Conservation (phyloP, 1,140 invertebrate species). For the Drosophila malerkotliana region DNA sequence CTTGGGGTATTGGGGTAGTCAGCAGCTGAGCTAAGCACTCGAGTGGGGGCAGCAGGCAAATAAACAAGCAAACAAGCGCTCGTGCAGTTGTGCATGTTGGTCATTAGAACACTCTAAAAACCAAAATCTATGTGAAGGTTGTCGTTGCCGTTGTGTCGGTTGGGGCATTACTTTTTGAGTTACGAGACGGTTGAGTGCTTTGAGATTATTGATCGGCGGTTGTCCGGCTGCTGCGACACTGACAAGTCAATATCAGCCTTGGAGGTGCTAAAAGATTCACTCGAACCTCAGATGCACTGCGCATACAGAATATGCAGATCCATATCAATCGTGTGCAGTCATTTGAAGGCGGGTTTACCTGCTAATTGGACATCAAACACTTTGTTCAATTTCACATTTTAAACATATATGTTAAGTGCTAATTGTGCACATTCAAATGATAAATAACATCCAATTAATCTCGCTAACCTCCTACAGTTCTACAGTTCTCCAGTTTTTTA, state of each 20-base stretch:
- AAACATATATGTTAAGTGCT: constrained; percentile 29
- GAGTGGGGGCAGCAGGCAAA: constrained; percentile 15
- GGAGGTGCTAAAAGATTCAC: constrained; percentile 38
- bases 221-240: constrained; percentile 23
- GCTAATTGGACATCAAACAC: constrained; percentile 46
- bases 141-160: neutral
- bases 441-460: constrained; percentile 42
- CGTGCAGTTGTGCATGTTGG: constrained; percentile 38
- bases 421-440: constrained; percentile 49
- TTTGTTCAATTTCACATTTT: constrained; percentile 44
- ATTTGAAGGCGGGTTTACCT: constrained; percentile 18
- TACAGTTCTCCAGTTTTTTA: constrained; percentile 14
- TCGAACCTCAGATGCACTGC: constrained; percentile 13
- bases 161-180: constrained; percentile 45
- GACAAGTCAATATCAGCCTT: constrained; percentile 19
- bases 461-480: neutral
- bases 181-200: constrained; percentile 41
- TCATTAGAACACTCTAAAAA: constrained; percentile 47
- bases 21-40: neutral
- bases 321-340: constrained; percentile 42
- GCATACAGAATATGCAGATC: constrained; percentile 19
- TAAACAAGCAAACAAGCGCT: constrained; percentile 15
- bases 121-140: constrained; percentile 50
- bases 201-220: constrained; percentile 11
- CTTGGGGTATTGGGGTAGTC: constrained; percentile 4